A percentile compares a stretch with the other conserved stretches of the same genome.
Evolutionary conservation across 2,888 invertebrate genomes (phyloP).

Genomic region (Andrena praecox): DNA sequence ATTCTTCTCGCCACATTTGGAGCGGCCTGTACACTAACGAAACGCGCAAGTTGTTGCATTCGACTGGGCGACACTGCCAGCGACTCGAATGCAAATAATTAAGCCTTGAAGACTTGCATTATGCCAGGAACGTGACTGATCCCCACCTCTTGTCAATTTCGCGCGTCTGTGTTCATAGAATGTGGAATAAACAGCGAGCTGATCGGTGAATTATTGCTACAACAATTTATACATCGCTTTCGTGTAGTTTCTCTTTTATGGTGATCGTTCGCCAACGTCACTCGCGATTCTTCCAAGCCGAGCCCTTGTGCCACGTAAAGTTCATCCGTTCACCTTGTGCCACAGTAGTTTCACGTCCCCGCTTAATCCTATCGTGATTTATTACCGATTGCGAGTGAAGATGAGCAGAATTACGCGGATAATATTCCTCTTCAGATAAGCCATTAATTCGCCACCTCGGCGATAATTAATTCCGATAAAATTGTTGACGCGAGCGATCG

Average conservation of each 20-base stretch:
- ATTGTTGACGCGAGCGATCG: no score
- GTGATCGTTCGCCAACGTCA: background rate
- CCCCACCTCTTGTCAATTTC: background rate
- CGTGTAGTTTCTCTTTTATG: background rate
- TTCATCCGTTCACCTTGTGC: background rate
- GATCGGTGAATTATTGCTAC: no score
- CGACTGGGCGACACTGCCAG: background rate
- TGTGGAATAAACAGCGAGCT: no score
- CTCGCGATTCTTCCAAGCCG: background rate
- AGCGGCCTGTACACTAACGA: conserved; percentile 1
- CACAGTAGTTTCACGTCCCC: background rate
- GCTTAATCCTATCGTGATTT: background rate
- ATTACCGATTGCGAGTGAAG: background rate
- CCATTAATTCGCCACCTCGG: no score
- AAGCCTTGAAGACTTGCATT: conserved; percentile 2
- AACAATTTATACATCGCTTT: no score
- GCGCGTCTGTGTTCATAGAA: no score
- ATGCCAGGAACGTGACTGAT: background rate
- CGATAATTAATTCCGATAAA: no score
- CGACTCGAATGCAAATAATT: conserved; percentile 17
- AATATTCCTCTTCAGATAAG: background rate
- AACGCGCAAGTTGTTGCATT: conserved; percentile 8
- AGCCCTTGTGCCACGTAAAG: background rate
- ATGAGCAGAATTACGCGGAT: background rate
- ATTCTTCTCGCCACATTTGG: background rate